Evolutionary conservation across 2,113 vertebrate species (phyloP), one percentile per base, ranked within the genome.

Genomic region (Percina caprodes): DNA sequence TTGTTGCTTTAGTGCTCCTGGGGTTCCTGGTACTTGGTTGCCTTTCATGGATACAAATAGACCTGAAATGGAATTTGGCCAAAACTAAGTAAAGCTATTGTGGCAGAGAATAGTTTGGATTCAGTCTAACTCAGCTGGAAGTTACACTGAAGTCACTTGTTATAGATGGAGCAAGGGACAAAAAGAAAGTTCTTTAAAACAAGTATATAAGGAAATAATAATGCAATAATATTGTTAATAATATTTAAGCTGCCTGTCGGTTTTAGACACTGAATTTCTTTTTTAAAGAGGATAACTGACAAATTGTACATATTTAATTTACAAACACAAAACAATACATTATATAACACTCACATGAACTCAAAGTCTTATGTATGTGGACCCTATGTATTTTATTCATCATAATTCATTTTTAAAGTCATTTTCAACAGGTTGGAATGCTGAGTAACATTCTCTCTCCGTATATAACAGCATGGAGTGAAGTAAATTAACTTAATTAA

Each of bases 11-110:
- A n/a, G 10, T 80, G 73, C 83, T 86, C 83, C 86, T 56, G 76
- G 77, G 69, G 84, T 76, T 88, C 60, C 72, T 79, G 56, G 76
- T 45, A 70, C 74, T 84, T 85, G 69, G 88, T 89, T 85, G 72
- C 79, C 60, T 86, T 87, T 70, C 42, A 49, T 65, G 71, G 80
- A 87, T 87, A 77, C 79, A 91, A 93, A 86, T 83, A 85, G 77
- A 84, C 19, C 30, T 46, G n/a, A 85, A 63, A 69, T 75, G 75
- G 63, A 63, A 71, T 51, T 78, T 16, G 14, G 56, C 30, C 5
- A 51, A 76, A 55, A 69, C 23, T 3, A 52, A 77, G 54, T 60
- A 46, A 79, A 35, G 70, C 71, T 59, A 48, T 73, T 83, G 70
- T 55, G 67, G 24, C 42, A 18, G 21, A 82, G 65, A 67, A 69